These are phyloP conservation scores for Carcharodon carcharias DNA, from an alignment of 2,797 vertebrate species.

Conservation along the genomic window DNA sequence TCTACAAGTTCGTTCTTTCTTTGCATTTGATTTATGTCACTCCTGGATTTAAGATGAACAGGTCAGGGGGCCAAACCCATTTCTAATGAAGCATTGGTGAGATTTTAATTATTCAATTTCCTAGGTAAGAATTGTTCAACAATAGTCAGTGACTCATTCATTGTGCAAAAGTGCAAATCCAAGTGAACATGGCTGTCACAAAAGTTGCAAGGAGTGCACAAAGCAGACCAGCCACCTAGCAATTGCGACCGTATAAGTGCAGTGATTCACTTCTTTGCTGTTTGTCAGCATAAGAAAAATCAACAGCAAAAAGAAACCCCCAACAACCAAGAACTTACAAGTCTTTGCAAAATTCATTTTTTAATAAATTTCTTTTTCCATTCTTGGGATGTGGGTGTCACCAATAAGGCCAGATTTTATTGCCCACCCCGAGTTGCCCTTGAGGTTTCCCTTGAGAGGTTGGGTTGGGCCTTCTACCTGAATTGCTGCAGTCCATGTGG, in stretches of 20 bases:
- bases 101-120: background rate
- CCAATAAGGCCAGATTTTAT: background rate
- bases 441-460: background rate
- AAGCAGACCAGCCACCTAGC: background rate
- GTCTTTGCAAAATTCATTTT: background rate
- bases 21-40: background rate
- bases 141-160: background rate
- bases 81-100: background rate
- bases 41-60: background rate
- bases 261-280: background rate
- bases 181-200: background rate
- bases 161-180: background rate
- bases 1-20: constrained; percentile 1
- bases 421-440: background rate
- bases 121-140: background rate
- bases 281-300: background rate
- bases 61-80: background rate
- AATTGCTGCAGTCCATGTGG: background rate
- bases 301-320: background rate
- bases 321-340: background rate
- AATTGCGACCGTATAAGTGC: background rate
- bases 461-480: background rate
- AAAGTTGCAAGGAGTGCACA: background rate
- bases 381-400: background rate
- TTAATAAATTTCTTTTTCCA: background rate